These are phyloP conservation scores for Oncorhynchus nerka DNA, from an alignment of 2,113 vertebrate genomes.

Conservation along the genomic window DNA sequence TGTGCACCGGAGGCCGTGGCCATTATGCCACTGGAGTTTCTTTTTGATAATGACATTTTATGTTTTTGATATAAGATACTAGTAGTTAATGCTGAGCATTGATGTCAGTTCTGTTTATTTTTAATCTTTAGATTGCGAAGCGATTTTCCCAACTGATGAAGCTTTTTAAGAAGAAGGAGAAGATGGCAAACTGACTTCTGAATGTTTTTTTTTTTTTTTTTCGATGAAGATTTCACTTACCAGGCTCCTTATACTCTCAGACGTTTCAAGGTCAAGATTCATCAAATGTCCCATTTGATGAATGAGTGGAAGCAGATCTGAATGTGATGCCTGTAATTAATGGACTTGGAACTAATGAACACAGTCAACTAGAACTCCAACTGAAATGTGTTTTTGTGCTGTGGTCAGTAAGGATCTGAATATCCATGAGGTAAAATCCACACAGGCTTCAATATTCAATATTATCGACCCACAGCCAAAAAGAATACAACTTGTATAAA, in stretches of 20 bases:
- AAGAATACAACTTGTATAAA: not conserved
- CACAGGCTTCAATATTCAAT: not conserved
- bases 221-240: not conserved
- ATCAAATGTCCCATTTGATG: not conserved
- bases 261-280: no score
- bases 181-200: conserved; percentile 71
- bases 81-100: not conserved
- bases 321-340: not conserved
- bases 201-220: not conserved
- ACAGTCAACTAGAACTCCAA: not conserved
- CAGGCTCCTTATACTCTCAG: not conserved
- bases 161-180: conserved; percentile 91
- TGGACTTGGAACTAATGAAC: not conserved
- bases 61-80: no score
- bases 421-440: not conserved
- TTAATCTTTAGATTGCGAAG: conserved; percentile 82
- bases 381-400: not conserved
- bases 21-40: no score
- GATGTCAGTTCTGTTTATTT: not conserved
- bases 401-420: not conserved
- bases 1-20: no score
- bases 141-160: conserved; percentile 93
- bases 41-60: no score
- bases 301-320: not conserved
- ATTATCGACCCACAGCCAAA: not conserved